phyloP scores from a whole-genome alignment of 2,113 vertebrate genomes.

The Forbesichthys papilliferus region DNA sequence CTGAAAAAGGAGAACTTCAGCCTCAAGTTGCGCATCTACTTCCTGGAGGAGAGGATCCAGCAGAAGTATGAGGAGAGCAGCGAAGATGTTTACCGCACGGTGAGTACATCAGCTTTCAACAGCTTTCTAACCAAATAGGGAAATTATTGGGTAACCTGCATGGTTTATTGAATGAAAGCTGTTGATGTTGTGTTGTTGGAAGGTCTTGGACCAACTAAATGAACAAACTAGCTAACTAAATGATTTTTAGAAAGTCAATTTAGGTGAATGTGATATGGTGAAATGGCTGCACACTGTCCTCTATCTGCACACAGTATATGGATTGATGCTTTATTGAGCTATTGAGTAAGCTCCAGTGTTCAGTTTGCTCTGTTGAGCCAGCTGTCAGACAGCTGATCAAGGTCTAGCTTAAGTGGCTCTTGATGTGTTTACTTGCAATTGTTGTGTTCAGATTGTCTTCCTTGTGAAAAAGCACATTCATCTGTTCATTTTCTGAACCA shows the following conservation, averaged over 20 bases:
- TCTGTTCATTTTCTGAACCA: not conserved
- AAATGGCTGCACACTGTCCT: not conserved
- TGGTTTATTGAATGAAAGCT: no score
- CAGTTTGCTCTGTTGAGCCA: constrained; percentile 34
- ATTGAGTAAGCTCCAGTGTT: constrained; percentile 9
- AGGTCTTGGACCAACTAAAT: no score
- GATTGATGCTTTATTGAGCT: not conserved
- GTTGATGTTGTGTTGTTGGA: no score
- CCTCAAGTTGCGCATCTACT: constrained; percentile 99
- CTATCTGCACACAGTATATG: not conserved
- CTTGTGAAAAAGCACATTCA: not conserved
- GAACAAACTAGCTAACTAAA: no score
- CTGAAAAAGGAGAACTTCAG: constrained; percentile 99
- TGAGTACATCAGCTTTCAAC: constrained; percentile 67
- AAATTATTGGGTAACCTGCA: no score
- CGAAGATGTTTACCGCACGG: constrained; percentile 89
- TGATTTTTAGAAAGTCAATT: no score
- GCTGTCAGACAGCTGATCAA: constrained; percentile 37
- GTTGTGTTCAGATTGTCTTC: constrained; percentile 8
- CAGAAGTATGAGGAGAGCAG: constrained; percentile 91
- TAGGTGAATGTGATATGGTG: not conserved
- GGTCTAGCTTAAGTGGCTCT: constrained; percentile 22
- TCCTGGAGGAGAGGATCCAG: constrained; percentile 96
- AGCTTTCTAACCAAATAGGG: not conserved
- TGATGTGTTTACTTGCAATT: constrained; percentile 27